phyloP scores from a whole-genome alignment of 1,140 invertebrate genomes.

The Macrotrachela quadricornifera region DNA sequence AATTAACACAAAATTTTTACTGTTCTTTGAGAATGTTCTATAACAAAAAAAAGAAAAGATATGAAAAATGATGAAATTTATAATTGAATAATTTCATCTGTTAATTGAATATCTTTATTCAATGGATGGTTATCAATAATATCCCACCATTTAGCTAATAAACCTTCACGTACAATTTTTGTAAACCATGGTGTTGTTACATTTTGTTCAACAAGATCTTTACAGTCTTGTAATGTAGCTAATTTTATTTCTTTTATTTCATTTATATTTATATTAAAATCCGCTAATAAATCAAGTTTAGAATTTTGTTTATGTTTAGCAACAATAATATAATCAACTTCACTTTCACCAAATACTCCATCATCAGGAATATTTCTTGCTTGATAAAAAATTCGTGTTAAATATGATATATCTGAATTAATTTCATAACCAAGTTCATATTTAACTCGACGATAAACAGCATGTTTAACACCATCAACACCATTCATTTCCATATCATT shows the following conservation, averaged over 20 bases:
- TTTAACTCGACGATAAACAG: slow-evolving; percentile 6
- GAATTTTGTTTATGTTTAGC: background rate
- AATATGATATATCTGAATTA: background rate
- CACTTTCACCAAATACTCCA: slow-evolving; percentile 9
- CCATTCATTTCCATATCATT: slow-evolving; percentile 5
- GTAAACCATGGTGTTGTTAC: no score
- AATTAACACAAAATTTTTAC: no score
- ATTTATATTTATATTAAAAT: slow-evolving; percentile 4
- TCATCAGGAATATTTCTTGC: slow-evolving; percentile 8
- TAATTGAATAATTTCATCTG: no score
- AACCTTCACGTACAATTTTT: no score
- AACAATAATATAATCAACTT: slow-evolving; percentile 10
- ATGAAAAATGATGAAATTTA: no score
- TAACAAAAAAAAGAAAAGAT: no score
- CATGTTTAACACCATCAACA: slow-evolving; percentile 6
- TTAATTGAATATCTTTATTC: no score
- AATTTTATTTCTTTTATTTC: slow-evolving; percentile 4
- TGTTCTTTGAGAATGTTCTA: no score
- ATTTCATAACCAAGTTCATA: slow-evolving; percentile 7
- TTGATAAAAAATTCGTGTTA: slow-evolving; percentile 9
- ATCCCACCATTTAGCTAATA: no score
- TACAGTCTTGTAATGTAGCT: background rate
- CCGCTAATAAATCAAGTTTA: background rate
- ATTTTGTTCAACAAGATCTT: no score
- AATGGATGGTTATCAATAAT: no score